Evolutionary conservation across 2,113 vertebrate species (phyloP).

Genomic region (Puntigrus tetrazona): DNA sequence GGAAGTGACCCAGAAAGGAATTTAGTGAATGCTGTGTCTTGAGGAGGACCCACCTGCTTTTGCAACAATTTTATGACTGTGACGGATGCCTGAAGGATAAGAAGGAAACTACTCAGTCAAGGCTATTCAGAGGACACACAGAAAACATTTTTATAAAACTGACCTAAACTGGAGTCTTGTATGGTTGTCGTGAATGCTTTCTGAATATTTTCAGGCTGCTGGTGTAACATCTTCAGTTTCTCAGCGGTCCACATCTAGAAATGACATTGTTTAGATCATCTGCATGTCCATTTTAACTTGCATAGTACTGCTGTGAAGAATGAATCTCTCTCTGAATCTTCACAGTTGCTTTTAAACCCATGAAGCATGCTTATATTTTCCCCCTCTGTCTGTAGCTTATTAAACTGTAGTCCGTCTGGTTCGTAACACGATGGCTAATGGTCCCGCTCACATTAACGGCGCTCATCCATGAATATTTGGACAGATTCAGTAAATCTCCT

Average conservation of each 20-base stretch:
- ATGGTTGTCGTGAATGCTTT: background rate
- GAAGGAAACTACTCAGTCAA: background rate
- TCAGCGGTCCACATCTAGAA: too few species aligned
- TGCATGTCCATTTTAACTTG: too few species aligned
- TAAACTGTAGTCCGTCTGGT: background rate
- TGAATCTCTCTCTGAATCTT: too few species aligned
- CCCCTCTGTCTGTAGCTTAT: background rate
- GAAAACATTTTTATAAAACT: background rate
- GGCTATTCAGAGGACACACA: background rate
- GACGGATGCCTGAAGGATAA: background rate
- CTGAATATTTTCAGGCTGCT: background rate
- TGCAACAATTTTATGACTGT: background rate
- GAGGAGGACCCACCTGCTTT: background rate
- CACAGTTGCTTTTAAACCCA: background rate
- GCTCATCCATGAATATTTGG: slow-evolving; percentile 82
- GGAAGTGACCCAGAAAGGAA: background rate
- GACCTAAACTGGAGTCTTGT: background rate
- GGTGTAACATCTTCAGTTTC: too few species aligned
- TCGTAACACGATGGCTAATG: background rate
- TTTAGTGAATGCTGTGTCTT: background rate
- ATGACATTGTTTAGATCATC: too few species aligned
- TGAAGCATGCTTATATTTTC: background rate
- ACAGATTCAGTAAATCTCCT: slow-evolving; percentile 77
- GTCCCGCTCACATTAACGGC: slow-evolving; percentile 56
- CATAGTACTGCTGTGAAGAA: too few species aligned